A percentile compares a stretch with the other conserved stretches of the same genome.
These are phyloP conservation scores for Platypus cylindrus DNA, from an alignment of 2,888 invertebrate species.

Conservation along the genomic window DNA sequence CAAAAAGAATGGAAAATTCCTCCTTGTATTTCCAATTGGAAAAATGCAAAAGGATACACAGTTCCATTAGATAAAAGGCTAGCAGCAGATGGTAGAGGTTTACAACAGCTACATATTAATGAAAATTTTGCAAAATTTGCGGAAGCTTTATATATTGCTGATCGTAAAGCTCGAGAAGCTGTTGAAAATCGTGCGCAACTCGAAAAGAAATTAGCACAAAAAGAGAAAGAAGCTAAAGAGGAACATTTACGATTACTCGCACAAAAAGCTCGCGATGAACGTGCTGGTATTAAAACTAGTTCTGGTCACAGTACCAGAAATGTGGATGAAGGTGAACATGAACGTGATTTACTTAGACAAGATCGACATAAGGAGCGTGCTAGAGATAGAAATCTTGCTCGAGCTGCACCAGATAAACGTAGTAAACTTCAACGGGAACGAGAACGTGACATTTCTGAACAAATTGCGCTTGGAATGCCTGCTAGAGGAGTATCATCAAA, in stretches of 20 bases:
- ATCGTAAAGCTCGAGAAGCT: slow-evolving; percentile 89
- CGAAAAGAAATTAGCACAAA: slow-evolving; percentile 91
- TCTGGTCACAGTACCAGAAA: slow-evolving; percentile 16
- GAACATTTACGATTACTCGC: slow-evolving; percentile 87
- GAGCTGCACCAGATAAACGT: slow-evolving; percentile 90
- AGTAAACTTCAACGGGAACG: slow-evolving; percentile 77
- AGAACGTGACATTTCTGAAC: slow-evolving; percentile 95
- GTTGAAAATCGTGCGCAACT: slow-evolving; percentile 93
- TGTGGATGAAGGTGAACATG: slow-evolving; percentile 54
- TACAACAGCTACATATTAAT: slow-evolving; percentile 95
- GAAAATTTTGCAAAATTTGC: slow-evolving; percentile 98
- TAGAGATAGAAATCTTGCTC: slow-evolving; percentile 80
- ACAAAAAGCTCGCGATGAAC: slow-evolving; percentile 88
- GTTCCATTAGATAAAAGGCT: slow-evolving; percentile 95
- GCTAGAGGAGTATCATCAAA: slow-evolving; percentile 57
- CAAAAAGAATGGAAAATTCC: slow-evolving; percentile 99
- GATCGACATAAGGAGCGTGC: slow-evolving; percentile 87
- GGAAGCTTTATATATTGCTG: slow-evolving; percentile 95
- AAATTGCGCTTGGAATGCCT: slow-evolving; percentile 93
- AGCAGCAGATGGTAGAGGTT: slow-evolving; percentile 94
- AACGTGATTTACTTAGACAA: slow-evolving; percentile 74
- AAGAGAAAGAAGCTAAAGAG: slow-evolving; percentile 97
- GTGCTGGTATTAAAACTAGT: slow-evolving; percentile 62
- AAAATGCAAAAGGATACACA: slow-evolving; percentile 96
- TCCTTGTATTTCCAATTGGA: slow-evolving; percentile 99